A percentile compares a stretch with the other conserved stretches of the same genome.
These are phyloP conservation scores for Albula goreensis DNA, from an alignment of 2,113 vertebrate species.

Conservation along the genomic window DNA sequence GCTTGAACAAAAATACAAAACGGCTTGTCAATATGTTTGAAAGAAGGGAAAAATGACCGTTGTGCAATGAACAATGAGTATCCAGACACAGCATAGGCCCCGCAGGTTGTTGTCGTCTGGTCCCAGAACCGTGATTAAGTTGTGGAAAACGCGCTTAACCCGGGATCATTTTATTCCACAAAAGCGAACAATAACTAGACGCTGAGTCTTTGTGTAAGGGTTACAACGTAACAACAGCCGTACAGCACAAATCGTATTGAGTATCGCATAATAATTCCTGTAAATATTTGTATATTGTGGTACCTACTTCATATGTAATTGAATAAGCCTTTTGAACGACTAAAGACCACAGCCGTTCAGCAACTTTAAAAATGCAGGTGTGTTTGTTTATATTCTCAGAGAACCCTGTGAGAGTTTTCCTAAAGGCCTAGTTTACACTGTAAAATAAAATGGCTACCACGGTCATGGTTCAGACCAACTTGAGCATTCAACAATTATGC, in stretches of 20 bases:
- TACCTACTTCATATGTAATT: background rate
- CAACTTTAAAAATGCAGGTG: no score
- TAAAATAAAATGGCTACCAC: background rate
- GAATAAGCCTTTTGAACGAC: background rate
- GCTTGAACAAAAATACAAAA: background rate
- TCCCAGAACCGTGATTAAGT: background rate
- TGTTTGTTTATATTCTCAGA: no score
- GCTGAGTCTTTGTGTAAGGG: slow-evolving; percentile 4
- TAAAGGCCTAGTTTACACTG: background rate
- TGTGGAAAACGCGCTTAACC: slow-evolving; percentile 23
- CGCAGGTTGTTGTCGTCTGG: background rate
- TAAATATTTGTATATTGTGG: background rate
- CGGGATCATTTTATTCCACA: background rate
- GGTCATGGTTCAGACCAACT: background rate
- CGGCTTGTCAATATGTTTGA: background rate
- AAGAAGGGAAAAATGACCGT: background rate
- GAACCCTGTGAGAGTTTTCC: background rate
- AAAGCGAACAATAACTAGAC: slow-evolving; percentile 1
- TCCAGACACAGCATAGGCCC: background rate
- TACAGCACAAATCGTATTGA: background rate
- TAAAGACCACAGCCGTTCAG: background rate
- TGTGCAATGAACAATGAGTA: background rate
- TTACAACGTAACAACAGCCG: background rate
- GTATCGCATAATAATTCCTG: background rate
- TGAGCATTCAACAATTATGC: no score